Evolutionary conservation across 2,113 vertebrate genomes (phyloP).

Genomic region (Bubo blakistoni): DNA sequence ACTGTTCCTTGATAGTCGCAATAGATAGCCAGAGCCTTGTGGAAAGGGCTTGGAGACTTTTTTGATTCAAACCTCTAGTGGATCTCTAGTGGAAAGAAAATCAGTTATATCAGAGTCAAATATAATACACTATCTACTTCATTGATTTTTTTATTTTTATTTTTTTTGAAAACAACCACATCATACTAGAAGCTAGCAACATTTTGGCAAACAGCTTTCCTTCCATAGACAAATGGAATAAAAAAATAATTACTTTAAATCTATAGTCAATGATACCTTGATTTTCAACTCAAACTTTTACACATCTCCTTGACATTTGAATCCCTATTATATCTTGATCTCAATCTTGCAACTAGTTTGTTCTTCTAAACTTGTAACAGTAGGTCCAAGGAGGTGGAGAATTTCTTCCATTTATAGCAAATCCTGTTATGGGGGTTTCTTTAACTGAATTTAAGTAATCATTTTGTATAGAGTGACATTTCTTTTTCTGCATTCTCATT

Average conservation of each 20-base stretch:
- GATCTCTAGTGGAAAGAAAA: not conserved
- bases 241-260: not conserved
- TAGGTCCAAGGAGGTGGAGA: not conserved
- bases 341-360: not conserved
- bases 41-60: not conserved
- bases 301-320: not conserved
- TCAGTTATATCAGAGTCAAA: not conserved
- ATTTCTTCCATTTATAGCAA: not conserved
- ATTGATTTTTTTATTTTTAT: not conserved
- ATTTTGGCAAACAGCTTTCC: not conserved
- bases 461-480: not conserved
- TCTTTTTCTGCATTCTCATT: not conserved
- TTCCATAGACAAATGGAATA: not conserved
- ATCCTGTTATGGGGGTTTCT: not conserved
- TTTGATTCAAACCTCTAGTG: not conserved
- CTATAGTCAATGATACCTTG: not conserved
- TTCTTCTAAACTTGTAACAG: not conserved
- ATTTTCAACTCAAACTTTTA: not conserved
- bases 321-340: not conserved
- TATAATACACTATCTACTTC: not conserved
- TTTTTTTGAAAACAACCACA: not conserved
- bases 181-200: not conserved
- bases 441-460: not conserved
- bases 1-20: not conserved
- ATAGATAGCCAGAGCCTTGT: not conserved